Percentiles rank a stretch among this genome's conserved stretches.
Conservation (phyloP, 2,113 vertebrate species). For the Mixornis gularis region DNA sequence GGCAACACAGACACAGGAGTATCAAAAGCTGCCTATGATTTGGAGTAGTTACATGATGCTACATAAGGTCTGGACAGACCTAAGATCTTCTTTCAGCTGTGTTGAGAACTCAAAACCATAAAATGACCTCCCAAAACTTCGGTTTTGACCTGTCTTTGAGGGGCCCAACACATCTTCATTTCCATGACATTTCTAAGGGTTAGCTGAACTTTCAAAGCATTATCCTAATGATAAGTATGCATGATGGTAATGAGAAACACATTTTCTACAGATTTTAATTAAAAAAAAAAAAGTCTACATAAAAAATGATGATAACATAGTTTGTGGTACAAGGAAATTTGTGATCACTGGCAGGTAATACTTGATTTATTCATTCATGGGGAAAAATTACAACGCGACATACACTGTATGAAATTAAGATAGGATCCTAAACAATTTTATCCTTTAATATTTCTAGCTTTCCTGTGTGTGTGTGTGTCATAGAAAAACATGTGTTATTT, state of each 20-base stretch:
- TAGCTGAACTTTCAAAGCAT: neutral
- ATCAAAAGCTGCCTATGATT: neutral
- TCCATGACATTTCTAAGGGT: neutral
- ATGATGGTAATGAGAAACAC: neutral
- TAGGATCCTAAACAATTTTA: neutral
- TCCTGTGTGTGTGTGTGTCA: neutral
- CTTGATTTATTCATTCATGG: neutral
- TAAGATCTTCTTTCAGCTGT: neutral
- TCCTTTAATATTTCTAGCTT: slow-evolving; percentile 14
- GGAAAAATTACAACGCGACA: neutral
- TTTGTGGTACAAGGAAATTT: neutral
- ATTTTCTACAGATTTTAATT: neutral
- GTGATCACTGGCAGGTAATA: neutral
- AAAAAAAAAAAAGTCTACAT: neutral
- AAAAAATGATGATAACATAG: neutral
- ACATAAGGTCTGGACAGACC: neutral
- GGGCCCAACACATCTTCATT: neutral
- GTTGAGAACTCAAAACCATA: neutral
- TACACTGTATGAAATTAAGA: neutral
- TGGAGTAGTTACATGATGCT: neutral
- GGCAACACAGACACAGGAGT: neutral
- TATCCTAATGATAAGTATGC: neutral
- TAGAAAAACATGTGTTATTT: slow-evolving; percentile 58
- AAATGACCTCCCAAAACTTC: neutral
- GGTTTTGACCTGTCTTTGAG: neutral